Percentiles rank a stretch among this genome's conserved stretches.
These are phyloP conservation scores for Cotesia glomerata DNA, from an alignment of 1,140 invertebrate genomes.

Conservation along the genomic window DNA sequence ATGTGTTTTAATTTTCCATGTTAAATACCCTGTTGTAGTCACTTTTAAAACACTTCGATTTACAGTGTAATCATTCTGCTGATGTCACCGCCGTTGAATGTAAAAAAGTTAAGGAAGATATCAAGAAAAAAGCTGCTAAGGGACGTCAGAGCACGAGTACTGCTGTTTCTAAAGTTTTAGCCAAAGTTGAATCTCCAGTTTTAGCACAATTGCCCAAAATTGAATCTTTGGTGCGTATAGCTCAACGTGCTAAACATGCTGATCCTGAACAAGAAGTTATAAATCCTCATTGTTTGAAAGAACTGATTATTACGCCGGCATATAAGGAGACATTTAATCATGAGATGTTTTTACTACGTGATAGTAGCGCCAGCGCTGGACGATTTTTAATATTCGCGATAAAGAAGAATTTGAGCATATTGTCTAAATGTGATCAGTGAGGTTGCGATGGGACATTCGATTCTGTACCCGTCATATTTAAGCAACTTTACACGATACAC, in stretches of 20 bases:
- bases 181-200: not conserved
- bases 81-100: not conserved
- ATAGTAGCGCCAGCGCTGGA: not conserved
- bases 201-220: not conserved
- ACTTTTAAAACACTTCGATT: too few species aligned
- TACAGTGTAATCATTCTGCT: not conserved
- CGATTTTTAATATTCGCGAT: not conserved
- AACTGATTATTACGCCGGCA: not conserved
- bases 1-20: too few species aligned
- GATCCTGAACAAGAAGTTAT: not conserved
- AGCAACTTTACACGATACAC: too few species aligned
- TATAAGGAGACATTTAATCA: not conserved
- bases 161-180: not conserved
- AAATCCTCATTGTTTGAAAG: not conserved
- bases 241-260: not conserved
- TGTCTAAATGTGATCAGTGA: not conserved
- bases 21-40: too few species aligned
- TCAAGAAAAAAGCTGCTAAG: not conserved
- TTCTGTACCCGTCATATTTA: not conserved
- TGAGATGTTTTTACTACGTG: not conserved
- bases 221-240: not conserved
- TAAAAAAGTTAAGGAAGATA: not conserved
- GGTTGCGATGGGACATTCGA: slow-evolving; percentile 7
- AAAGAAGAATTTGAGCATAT: not conserved
- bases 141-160: not conserved